Evolutionary conservation across 2,113 vertebrate genomes (phyloP), one percentile per base, ranked within the genome.

Genomic region (Motacilla alba): DNA sequence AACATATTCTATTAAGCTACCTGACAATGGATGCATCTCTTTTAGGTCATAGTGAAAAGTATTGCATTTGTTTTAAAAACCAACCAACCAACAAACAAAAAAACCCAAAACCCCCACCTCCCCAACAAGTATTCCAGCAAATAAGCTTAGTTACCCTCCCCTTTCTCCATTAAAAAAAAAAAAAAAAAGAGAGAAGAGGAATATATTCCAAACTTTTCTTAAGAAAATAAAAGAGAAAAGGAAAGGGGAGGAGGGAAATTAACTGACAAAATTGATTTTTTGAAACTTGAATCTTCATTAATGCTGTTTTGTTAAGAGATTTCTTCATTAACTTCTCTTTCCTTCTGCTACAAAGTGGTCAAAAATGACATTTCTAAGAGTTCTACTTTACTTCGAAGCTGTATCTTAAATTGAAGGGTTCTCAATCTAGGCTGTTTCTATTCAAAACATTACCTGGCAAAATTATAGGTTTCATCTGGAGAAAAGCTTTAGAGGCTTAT

Each of bases 221-320:
- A 69, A 62, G 12, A 83, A 90, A 89, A 66, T 3, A 56, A 43
- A 73, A 50, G 2, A 33, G 4, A 39, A 60, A 41, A 22, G 15
- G 12, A 15, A 15, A 3, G 5, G 2, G 10, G 2, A 2, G 4
- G 7, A 11, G 6, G 11, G 33, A 39, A 35, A 28, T 55, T 43
- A 47, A 70, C 15, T 46, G 8, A 67, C 26, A 33, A 78, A 75
- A 59, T 2, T 26, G 10, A 7, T 59, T 10, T 35, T 69, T 83
- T 55, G 7, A 11, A 60, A 64, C 13, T 33, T 39, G 22, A 75
- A n/a, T 22, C 15, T 83, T 90, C 31, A 67, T 70, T 74, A 53
- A 64, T 72, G 19, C 11, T 83, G 16, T 60, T 75, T 80, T 56
- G 15, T 41, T 64, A 49, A 26, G 24, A 83, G 15, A 69, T 77